Evolutionary conservation across 30 jellyfish, hydroid and myxozoan genomes (phyloP).

Genomic region (Sanderia malayensis): DNA sequence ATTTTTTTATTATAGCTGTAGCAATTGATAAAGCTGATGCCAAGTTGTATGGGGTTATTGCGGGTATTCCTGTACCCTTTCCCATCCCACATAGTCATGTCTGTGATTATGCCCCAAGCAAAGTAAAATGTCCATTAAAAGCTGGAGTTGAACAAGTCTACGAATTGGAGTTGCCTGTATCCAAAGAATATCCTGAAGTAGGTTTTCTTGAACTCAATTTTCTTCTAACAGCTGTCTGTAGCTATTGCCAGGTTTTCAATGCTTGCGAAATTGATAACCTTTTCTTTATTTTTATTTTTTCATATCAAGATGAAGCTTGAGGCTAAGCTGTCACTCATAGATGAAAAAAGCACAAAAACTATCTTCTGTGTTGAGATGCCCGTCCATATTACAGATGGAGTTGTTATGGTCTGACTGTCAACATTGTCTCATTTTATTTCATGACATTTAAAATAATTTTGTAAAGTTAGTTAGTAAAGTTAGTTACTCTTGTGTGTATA

Average conservation of each 20-base stretch:
- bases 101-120: slow-evolving; percentile 37
- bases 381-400: slow-evolving; percentile 21
- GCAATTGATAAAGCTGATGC: no score
- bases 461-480: no score
- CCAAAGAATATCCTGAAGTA: slow-evolving; percentile 36
- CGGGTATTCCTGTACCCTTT: slow-evolving; percentile 46
- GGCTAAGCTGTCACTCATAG: slow-evolving; percentile 26
- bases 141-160: slow-evolving; percentile 27
- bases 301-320: slow-evolving; percentile 36
- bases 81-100: slow-evolving; percentile 60
- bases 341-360: not conserved
- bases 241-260: no score
- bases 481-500: no score
- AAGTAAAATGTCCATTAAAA: slow-evolving; percentile 47
- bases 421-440: no score
- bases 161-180: slow-evolving; percentile 39
- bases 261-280: no score
- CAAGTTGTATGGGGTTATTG: slow-evolving; percentile 20
- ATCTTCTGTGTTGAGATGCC: slow-evolving; percentile 41
- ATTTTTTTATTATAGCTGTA: no score
- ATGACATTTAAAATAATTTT: no score
- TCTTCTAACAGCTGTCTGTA: no score
- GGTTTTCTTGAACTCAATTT: no score
- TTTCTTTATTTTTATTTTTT: no score
- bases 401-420: no score